These are phyloP conservation scores for Larimichthys crocea DNA, from an alignment of 2,113 vertebrate species.

Conservation along the genomic window DNA sequence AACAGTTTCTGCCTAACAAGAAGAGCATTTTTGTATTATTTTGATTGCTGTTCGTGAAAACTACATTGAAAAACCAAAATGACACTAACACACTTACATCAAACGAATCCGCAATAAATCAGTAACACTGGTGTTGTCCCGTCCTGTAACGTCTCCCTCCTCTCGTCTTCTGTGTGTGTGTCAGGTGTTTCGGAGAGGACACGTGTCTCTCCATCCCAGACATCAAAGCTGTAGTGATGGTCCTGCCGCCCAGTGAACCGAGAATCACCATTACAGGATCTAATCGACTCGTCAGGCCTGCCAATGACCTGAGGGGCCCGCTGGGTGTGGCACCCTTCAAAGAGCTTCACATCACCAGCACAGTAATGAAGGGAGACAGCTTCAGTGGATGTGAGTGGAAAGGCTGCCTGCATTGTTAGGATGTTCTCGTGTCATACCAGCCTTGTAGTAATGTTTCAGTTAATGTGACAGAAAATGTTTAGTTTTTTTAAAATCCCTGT, in stretches of 20 bases:
- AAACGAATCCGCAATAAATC: slow-evolving; percentile 8
- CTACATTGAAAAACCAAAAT: neutral
- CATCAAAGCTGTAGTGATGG: slow-evolving; percentile 91
- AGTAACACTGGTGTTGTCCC: neutral
- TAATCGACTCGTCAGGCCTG: slow-evolving; percentile 89
- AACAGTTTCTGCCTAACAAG: neutral
- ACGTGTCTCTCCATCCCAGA: slow-evolving; percentile 93
- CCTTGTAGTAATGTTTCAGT: neutral
- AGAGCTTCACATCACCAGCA: slow-evolving; percentile 83
- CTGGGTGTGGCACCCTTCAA: slow-evolving; percentile 91
- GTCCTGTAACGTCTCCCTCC: neutral
- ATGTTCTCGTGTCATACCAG: slow-evolving; percentile 3
- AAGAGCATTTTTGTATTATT: neutral
- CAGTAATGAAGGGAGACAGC: slow-evolving; percentile 85
- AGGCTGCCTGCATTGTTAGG: neutral
- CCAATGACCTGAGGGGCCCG: slow-evolving; percentile 85
- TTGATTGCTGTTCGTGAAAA: neutral
- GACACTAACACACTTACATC: neutral
- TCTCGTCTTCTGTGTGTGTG: neutral
- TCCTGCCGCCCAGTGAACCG: slow-evolving; percentile 93
- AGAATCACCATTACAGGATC: slow-evolving; percentile 93
- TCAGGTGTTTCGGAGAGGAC: slow-evolving; percentile 97
- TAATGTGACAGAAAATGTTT: neutral
- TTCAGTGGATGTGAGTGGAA: slow-evolving; percentile 77
- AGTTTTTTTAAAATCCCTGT: neutral